phyloP scores from a whole-genome alignment of 2,797 vertebrate species.

The Simalia tracyae region DNA sequence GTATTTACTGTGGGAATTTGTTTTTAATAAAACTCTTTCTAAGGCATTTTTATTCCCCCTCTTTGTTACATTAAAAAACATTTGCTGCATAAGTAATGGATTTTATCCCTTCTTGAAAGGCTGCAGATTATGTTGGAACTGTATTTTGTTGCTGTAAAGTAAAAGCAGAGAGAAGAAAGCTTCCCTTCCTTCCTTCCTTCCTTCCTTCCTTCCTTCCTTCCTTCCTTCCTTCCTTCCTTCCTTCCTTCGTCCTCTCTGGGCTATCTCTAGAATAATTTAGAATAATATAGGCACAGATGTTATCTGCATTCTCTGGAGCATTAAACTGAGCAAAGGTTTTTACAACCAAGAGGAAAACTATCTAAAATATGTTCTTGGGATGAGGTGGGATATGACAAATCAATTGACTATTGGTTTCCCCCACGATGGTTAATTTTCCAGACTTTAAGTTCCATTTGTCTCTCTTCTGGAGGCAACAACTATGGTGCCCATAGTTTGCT shows the following conservation, averaged over 20 bases:
- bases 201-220: too few species aligned
- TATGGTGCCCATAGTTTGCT: not conserved
- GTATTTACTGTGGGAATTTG: slow-evolving; percentile 87
- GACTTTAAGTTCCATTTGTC: not conserved
- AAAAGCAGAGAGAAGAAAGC: slow-evolving; percentile 54
- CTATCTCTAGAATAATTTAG: not conserved
- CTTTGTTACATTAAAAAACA: slow-evolving; percentile 77
- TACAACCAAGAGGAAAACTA: not conserved
- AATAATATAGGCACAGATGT: not conserved
- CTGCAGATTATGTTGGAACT: slow-evolving; percentile 70
- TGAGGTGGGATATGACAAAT: not conserved
- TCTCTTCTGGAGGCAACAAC: not conserved
- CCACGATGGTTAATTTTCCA: not conserved
- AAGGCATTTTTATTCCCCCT: slow-evolving; percentile 80
- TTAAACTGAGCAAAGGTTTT: not conserved
- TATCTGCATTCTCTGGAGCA: not conserved
- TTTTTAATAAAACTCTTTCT: slow-evolving; percentile 84
- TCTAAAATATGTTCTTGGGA: not conserved
- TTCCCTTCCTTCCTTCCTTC: not conserved
- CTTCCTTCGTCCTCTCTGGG: accelerated
- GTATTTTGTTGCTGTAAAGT: slow-evolving; percentile 60
- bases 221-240: too few species aligned
- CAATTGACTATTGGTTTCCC: not conserved
- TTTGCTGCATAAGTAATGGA: slow-evolving; percentile 80
- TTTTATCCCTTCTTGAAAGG: slow-evolving; percentile 74